These are phyloP conservation scores for Petrocephalus microphthalmus DNA, from an alignment of 2,113 vertebrate genomes.

Conservation along the genomic window DNA sequence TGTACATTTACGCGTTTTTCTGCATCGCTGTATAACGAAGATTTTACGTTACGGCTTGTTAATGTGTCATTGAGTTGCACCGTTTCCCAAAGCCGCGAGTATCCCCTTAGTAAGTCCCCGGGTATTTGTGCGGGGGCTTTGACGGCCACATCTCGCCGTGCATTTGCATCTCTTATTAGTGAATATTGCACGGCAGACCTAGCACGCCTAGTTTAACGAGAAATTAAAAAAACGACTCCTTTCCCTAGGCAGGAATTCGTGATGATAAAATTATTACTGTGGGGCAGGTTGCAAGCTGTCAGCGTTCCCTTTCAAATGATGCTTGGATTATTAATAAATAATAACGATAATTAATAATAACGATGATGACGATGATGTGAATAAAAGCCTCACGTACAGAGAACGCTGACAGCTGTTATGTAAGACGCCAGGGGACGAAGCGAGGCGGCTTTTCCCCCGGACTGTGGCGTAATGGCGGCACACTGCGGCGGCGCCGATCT, in stretches of 20 bases:
- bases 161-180: neutral
- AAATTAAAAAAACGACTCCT: neutral
- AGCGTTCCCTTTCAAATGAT: neutral
- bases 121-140: neutral
- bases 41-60: too few relatives aligned
- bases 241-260: neutral
- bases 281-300: neutral
- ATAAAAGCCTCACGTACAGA: neutral
- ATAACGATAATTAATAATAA: too few relatives aligned
- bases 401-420: neutral
- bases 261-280: neutral
- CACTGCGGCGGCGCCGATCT: slow-evolving; percentile 32
- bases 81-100: neutral
- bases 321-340: too few relatives aligned
- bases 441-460: neutral
- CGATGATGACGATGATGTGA: too few relatives aligned
- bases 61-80: neutral
- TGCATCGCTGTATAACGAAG: too few relatives aligned
- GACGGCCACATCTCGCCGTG: neutral
- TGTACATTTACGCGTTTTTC: neutral
- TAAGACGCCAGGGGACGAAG: neutral
- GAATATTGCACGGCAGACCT: neutral
- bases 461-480: slow-evolving; percentile 24
- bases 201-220: neutral
- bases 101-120: neutral